Conservation (phyloP, 2,888 invertebrate species). For the Apamea sordens region DNA sequence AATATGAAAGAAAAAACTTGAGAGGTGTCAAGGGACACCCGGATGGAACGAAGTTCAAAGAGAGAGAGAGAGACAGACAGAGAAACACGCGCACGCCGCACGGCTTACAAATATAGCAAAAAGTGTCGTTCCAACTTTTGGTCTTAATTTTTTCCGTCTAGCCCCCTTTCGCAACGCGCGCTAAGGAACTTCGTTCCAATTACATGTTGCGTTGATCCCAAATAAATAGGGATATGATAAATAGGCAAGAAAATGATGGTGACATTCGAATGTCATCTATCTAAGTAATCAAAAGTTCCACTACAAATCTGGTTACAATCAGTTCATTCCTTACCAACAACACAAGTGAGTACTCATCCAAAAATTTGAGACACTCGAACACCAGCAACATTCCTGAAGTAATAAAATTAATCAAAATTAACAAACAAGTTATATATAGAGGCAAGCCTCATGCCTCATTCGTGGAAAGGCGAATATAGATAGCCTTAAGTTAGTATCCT, state of each 20-base stretch:
- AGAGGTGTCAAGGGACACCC: too few species aligned
- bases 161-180: too few species aligned
- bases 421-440: slow-evolving; percentile 41
- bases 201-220: too few species aligned
- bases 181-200: too few species aligned
- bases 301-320: background rate
- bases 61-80: too few species aligned
- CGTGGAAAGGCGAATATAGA: slow-evolving; percentile 52
- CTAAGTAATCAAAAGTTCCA: background rate
- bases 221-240: too few species aligned
- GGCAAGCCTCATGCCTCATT: slow-evolving; percentile 28
- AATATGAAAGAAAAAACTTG: too few species aligned
- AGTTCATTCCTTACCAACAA: background rate
- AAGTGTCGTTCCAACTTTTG: too few species aligned
- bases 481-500: slow-evolving; percentile 39
- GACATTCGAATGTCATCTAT: background rate
- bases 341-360: background rate
- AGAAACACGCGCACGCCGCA: too few species aligned
- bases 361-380: background rate
- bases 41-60: too few species aligned
- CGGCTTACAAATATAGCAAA: too few species aligned
- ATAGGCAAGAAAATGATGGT: background rate
- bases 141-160: too few species aligned
- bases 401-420: slow-evolving; percentile 49
- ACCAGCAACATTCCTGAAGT: background rate